Evolutionary conservation across 1,140 invertebrate species (phyloP).

Genomic region (Apis dorsata): DNA sequence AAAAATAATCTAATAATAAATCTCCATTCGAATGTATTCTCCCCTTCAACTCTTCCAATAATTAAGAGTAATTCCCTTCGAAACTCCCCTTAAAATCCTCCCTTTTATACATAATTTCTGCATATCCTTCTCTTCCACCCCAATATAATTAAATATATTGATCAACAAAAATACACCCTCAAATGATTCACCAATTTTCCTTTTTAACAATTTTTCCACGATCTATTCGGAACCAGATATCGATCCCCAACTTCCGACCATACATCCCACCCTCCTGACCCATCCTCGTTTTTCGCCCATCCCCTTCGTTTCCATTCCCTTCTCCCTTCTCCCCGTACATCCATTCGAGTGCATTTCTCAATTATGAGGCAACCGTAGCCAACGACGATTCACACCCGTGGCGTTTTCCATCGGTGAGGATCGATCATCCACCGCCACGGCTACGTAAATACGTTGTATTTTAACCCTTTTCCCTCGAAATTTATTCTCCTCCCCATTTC

Average conservation of each 20-base stretch:
- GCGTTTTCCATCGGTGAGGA: neutral
- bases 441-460: slow-evolving; percentile 13
- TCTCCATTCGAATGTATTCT: too few species aligned
- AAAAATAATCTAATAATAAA: too few species aligned
- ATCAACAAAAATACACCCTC: too few species aligned
- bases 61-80: too few species aligned
- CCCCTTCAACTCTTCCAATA: too few species aligned
- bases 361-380: slow-evolving; percentile 2
- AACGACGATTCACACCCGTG: neutral
- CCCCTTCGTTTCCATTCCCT: neutral
- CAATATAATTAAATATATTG: too few species aligned
- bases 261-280: neutral
- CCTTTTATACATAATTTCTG: too few species aligned
- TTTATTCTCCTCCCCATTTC: neutral
- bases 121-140: too few species aligned
- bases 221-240: neutral
- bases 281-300: too few species aligned
- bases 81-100: too few species aligned
- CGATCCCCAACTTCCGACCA: neutral
- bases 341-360: slow-evolving; percentile 3
- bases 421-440: neutral
- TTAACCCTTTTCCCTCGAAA: slow-evolving; percentile 3
- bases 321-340: neutral
- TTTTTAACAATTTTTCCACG: neutral
- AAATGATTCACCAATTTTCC: neutral